Percentiles rank a stretch among this genome's conserved stretches.
Conservation (phyloP, 2,888 invertebrate species). For the Malacosoma neustria region DNA sequence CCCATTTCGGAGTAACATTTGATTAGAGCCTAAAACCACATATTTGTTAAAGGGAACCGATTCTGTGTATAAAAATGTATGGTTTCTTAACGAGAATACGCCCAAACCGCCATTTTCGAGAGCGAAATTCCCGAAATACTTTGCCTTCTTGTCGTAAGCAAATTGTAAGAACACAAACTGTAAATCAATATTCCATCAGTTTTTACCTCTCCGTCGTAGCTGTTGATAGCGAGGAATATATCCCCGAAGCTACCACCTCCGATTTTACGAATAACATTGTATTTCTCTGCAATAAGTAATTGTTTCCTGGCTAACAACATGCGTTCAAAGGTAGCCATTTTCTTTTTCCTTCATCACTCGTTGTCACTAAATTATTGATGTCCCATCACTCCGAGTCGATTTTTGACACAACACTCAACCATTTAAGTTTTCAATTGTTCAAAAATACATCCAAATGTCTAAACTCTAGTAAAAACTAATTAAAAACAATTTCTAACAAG, state of each 20-base stretch:
- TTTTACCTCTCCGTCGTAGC: conserved; percentile 90
- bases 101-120: conserved; percentile 55
- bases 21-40: neutral
- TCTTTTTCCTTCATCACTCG: conserved; percentile 65
- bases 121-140: conserved; percentile 50
- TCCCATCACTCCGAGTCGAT: conserved; percentile 52
- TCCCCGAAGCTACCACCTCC: conserved; percentile 99
- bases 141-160: conserved; percentile 33
- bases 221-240: conserved; percentile 96
- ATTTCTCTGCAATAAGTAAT: conserved; percentile 86
- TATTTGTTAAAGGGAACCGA: neutral
- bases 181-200: conserved; percentile 6
- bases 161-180: conserved; percentile 1
- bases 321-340: conserved; percentile 68
- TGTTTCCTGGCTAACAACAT: conserved; percentile 57
- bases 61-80: neutral
- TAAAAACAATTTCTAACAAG: conserved; percentile 54
- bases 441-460: conserved; percentile 44
- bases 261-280: conserved; percentile 96
- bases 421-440: conserved; percentile 38
- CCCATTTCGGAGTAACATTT: neutral
- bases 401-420: conserved; percentile 45
- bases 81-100: conserved; percentile 25
- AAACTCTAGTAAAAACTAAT: conserved; percentile 48
- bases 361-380: conserved; percentile 52